These are phyloP conservation scores for Rafetus swinhoei DNA, from an alignment of 2,113 vertebrate genomes.

Conservation along the genomic window DNA sequence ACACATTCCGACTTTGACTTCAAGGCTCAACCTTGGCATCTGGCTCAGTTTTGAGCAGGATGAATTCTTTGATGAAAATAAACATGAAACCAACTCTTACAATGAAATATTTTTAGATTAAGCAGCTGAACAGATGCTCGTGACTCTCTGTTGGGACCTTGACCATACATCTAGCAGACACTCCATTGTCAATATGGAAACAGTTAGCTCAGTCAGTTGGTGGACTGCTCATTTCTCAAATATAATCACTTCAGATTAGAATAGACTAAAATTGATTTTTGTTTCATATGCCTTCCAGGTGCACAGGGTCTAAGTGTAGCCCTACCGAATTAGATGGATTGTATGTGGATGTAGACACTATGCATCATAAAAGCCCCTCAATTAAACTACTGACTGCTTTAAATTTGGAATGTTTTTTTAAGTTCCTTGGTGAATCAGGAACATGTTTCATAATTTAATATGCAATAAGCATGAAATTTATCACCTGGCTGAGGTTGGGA, in stretches of 20 bases:
- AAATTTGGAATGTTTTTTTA: background rate
- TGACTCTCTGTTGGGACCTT: background rate
- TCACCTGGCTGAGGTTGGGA: background rate
- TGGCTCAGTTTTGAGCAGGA: background rate
- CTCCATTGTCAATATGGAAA: background rate
- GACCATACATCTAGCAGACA: background rate
- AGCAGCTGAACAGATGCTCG: background rate
- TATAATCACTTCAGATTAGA: background rate
- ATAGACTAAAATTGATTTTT: background rate
- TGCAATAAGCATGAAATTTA: background rate
- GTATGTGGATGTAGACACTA: background rate
- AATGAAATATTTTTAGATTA: background rate
- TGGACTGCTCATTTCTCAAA: background rate
- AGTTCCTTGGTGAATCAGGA: background rate
- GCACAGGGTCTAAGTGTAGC: background rate
- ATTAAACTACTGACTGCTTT: background rate
- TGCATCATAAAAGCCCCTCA: background rate
- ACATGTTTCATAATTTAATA: background rate
- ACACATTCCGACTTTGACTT: background rate
- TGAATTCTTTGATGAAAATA: background rate
- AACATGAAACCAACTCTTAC: background rate
- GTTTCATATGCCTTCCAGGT: background rate
- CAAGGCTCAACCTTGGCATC: slow-evolving; percentile 7
- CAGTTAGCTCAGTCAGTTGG: background rate
- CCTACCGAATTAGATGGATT: background rate